A percentile compares a stretch with the other conserved stretches of the same genome.
phyloP scores from a whole-genome alignment of 2,888 invertebrate genomes.

The Galerucella pusilla region DNA sequence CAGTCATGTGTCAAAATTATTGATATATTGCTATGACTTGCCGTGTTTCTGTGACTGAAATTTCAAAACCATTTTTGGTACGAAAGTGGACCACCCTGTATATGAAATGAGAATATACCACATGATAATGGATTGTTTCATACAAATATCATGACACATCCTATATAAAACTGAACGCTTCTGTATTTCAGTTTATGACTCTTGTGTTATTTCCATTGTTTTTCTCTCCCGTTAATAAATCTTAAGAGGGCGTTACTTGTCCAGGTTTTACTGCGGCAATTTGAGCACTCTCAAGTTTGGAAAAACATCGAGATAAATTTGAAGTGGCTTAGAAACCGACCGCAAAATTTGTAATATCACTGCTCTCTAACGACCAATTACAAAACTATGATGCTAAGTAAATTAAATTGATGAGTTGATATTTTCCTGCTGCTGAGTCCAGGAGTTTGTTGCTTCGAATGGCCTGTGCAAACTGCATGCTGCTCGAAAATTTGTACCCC shows the following conservation, averaged over 20 bases:
- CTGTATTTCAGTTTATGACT: no score
- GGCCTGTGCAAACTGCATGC: no score
- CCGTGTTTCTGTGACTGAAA: no score
- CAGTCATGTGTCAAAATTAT: no score
- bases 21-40: no score
- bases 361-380: conserved; percentile 3
- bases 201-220: conserved; percentile 43
- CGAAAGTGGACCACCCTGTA: no score
- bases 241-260: conserved; percentile 36
- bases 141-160: no score
- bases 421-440: not conserved
- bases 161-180: no score
- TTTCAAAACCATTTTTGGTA: no score
- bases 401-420: conserved; percentile 11
- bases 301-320: conserved; percentile 31
- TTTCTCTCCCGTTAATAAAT: conserved; percentile 45
- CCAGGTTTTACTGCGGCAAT: conserved; percentile 43
- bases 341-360: conserved; percentile 20
- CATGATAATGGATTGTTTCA: no score
- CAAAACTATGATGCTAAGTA: conserved; percentile 8
- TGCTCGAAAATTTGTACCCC: no score
- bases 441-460: not conserved
- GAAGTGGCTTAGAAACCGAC: conserved; percentile 20
- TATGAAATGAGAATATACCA: no score
- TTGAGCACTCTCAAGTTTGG: conserved; percentile 31